Conservation (phyloP, 2,797 vertebrate genomes). For the Sciurus carolinensis region DNA sequence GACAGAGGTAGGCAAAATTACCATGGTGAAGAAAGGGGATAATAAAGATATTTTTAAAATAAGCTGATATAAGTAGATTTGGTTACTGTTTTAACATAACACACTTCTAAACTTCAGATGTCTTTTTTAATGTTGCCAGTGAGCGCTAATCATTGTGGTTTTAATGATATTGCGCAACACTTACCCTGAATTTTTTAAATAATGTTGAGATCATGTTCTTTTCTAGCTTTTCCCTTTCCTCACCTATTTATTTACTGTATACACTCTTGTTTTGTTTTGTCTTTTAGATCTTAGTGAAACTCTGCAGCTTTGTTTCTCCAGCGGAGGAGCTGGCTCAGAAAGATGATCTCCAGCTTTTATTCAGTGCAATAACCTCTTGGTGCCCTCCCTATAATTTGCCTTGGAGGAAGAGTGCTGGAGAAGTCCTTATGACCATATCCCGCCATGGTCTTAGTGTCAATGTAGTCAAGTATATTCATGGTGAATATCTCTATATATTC, state of each 20-base stretch:
- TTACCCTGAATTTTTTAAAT: background rate
- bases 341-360: conserved; percentile 99
- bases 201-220: background rate
- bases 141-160: background rate
- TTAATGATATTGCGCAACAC: background rate
- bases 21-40: background rate
- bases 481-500: conserved; percentile 86
- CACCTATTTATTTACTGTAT: background rate
- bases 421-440: conserved; percentile 99
- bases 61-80: background rate
- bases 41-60: background rate
- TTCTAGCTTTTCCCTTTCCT: background rate
- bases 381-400: conserved; percentile 99
- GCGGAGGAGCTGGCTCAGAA: conserved; percentile 99
- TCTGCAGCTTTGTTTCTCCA: conserved; percentile 98
- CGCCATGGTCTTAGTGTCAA: conserved; percentile 98
- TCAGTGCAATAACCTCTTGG: conserved; percentile 99
- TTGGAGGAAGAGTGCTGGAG: conserved; percentile 98
- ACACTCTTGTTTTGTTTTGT: conserved; percentile 21
- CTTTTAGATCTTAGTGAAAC: conserved; percentile 96
- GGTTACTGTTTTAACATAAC: background rate
- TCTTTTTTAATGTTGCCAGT: background rate
- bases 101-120: background rate
- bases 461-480: conserved; percentile 99
- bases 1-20: background rate